Evolutionary conservation across 2,888 invertebrate genomes (phyloP).

Genomic region (Conchocele bisecta): DNA sequence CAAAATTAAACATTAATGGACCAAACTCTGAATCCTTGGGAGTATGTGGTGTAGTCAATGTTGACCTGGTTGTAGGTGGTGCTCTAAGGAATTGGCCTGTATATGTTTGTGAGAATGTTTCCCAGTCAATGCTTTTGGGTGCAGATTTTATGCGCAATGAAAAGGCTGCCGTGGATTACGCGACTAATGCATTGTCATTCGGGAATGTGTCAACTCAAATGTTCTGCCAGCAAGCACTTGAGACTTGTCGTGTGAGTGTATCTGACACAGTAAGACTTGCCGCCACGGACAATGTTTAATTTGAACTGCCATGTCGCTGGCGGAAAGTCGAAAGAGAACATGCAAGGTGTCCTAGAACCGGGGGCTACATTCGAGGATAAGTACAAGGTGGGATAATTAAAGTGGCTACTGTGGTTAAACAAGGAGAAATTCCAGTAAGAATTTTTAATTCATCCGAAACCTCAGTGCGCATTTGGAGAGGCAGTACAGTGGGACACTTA

Average conservation of each 20-base stretch:
- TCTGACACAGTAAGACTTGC: not conserved
- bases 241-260: constrained; percentile 2
- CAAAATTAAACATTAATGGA: not conserved
- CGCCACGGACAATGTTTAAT: constrained; percentile 1
- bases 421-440: constrained; percentile 6
- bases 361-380: not conserved
- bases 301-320: constrained; percentile 5
- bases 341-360: not conserved
- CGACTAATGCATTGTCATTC: not conserved
- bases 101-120: constrained; percentile 4
- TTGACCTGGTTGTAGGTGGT: not conserved
- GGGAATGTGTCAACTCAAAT: not conserved
- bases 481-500: constrained; percentile 5
- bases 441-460: not conserved
- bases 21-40: not conserved
- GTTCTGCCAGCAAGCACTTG: not conserved
- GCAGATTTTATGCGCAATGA: constrained; percentile 7
- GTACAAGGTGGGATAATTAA: not conserved
- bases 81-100: constrained; percentile 1
- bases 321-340: not conserved
- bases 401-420: not conserved
- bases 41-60: not conserved
- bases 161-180: constrained; percentile 1
- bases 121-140: constrained; percentile 1
- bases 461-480: constrained; percentile 10